Percentiles rank a stretch among this genome's conserved stretches.
Evolutionary conservation across 2,113 vertebrate species (phyloP).

Genomic region (Scomber colias): DNA sequence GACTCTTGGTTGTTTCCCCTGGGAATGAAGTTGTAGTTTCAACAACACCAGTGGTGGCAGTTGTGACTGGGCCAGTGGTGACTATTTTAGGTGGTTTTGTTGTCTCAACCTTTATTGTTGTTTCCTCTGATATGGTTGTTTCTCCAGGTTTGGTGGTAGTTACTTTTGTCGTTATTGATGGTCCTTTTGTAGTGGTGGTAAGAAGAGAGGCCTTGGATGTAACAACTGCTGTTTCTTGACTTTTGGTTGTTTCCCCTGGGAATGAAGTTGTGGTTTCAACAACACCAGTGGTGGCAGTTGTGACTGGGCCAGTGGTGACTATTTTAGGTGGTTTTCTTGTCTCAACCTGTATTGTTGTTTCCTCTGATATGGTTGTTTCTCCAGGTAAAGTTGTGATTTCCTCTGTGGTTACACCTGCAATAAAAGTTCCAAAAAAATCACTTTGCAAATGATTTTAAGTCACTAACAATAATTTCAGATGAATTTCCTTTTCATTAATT

Average conservation of each 20-base stretch:
- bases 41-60: conserved; percentile 10
- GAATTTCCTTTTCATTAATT: too few species aligned
- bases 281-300: conserved; percentile 2
- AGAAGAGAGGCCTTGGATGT: background rate
- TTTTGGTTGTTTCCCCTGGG: background rate
- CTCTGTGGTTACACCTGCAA: too few species aligned
- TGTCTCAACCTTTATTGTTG: background rate
- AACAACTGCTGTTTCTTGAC: background rate
- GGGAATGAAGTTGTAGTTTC: conserved; percentile 1
- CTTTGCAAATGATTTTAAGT: too few species aligned
- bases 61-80: background rate
- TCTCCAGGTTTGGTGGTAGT: background rate
- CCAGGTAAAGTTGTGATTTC: too few species aligned
- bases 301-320: conserved; percentile 7
- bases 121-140: background rate
- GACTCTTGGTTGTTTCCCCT: background rate
- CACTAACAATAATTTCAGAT: too few species aligned
- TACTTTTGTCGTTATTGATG: background rate
- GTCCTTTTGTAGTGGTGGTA: background rate
- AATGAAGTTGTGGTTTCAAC: background rate
- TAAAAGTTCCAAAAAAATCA: too few species aligned
- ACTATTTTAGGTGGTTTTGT: background rate
- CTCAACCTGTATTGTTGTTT: background rate
- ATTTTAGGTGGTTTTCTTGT: background rate
- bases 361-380: too few species aligned